These are phyloP conservation scores for Drosophila fuyamai DNA, from an alignment of 1,140 invertebrate genomes.

Conservation along the genomic window DNA sequence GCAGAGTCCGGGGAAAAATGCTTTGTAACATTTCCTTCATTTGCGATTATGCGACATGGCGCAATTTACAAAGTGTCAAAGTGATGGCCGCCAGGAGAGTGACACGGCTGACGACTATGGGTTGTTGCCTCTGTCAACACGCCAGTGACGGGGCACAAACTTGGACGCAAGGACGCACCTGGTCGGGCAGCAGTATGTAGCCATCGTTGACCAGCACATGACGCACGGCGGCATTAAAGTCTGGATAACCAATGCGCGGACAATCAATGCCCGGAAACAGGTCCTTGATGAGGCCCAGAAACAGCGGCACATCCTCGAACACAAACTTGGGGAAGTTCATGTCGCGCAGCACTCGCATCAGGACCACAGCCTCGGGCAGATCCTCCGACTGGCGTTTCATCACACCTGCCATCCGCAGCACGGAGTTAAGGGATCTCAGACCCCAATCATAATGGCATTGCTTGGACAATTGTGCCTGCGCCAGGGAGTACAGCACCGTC, in stretches of 20 bases:
- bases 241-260: constrained; percentile 92
- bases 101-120: constrained; percentile 38
- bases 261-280: constrained; percentile 95
- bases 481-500: constrained; percentile 94
- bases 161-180: constrained; percentile 86
- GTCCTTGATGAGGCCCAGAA: constrained; percentile 94
- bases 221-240: constrained; percentile 92
- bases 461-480: constrained; percentile 94
- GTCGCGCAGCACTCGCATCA: constrained; percentile 95
- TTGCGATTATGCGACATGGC: constrained; percentile 76
- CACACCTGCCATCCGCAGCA: constrained; percentile 95
- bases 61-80: constrained; percentile 84
- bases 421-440: constrained; percentile 93
- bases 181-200: constrained; percentile 91
- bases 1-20: constrained; percentile 54
- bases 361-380: constrained; percentile 92
- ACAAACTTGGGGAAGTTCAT: constrained; percentile 97
- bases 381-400: constrained; percentile 91
- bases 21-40: constrained; percentile 80
- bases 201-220: constrained; percentile 88
- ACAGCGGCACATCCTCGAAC: constrained; percentile 95
- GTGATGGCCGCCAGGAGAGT: constrained; percentile 58
- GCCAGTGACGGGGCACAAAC: constrained; percentile 54
- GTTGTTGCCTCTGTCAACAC: constrained; percentile 56
- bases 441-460: constrained; percentile 98